Evolutionary conservation across 53 echinoderm and acorn worm species (phyloP).

Genomic region (Arbacia lixula): DNA sequence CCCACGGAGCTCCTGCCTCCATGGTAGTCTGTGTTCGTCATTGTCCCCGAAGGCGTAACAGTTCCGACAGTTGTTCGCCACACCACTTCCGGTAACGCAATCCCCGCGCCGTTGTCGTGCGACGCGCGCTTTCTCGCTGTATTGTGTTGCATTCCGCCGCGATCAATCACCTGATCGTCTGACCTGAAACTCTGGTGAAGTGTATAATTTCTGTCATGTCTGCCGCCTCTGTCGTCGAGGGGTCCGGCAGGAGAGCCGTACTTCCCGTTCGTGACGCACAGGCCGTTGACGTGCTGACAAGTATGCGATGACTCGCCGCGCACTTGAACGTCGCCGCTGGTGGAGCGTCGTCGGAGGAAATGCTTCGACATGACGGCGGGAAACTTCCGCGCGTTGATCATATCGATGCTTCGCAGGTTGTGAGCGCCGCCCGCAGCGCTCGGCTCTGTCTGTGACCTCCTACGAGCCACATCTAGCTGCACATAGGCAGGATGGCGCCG

Average conservation of each 20-base stretch:
- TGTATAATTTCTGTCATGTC: too few relatives aligned
- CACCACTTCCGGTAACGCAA: neutral
- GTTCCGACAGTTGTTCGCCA: neutral
- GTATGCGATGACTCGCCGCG: neutral
- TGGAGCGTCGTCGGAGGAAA: conserved; percentile 24
- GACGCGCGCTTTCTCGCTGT: too few relatives aligned
- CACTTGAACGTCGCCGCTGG: neutral
- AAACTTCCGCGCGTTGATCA: conserved; percentile 30
- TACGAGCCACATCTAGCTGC: too few relatives aligned
- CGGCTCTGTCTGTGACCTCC: too few relatives aligned
- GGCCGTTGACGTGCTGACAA: neutral
- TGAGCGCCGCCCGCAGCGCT: neutral
- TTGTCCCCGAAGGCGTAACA: neutral
- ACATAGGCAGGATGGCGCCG: conserved; percentile 17
- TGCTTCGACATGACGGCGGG: conserved; percentile 40
- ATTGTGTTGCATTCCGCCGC: too few relatives aligned
- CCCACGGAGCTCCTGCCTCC: conserved; percentile 15
- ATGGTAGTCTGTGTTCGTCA: neutral
- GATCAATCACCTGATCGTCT: too few relatives aligned
- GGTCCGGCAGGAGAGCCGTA: conserved; percentile 27
- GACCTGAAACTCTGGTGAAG: too few relatives aligned
- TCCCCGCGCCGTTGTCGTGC: too few relatives aligned
- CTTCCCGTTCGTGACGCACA: conserved; percentile 13
- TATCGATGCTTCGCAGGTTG: conserved; percentile 34
- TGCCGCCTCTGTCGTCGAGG: too few relatives aligned